Evolutionary conservation across 2,797 vertebrate genomes (phyloP).

Genomic region (Bradypodion pumilum): DNA sequence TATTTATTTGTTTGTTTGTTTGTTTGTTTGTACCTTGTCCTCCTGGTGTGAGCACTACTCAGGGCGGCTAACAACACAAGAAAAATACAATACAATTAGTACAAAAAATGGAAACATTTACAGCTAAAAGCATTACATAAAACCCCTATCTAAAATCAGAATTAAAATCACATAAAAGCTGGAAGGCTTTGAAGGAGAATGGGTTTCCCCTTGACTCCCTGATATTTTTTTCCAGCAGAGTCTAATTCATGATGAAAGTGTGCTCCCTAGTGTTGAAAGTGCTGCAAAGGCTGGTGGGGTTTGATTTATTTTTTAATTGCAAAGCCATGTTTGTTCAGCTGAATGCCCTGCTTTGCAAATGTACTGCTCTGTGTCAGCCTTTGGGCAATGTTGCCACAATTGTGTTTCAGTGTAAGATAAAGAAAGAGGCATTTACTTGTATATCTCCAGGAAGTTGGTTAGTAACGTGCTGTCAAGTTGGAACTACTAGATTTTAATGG

Average conservation of each 20-base stretch:
- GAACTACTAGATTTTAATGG: too few species aligned
- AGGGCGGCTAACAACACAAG: too few species aligned
- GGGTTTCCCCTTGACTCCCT: conserved; percentile 6
- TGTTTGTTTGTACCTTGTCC: too few species aligned
- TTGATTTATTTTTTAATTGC: too few species aligned
- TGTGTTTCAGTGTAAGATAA: neutral
- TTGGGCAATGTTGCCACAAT: neutral
- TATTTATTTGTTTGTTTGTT: too few species aligned
- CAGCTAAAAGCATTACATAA: too few species aligned
- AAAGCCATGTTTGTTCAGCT: neutral
- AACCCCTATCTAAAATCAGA: too few species aligned
- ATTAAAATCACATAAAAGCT: too few species aligned
- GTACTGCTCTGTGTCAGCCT: neutral
- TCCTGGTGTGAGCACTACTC: too few species aligned
- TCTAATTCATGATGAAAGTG: conserved; percentile 88
- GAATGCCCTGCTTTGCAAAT: neutral
- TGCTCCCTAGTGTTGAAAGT: conserved; percentile 90
- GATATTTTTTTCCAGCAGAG: conserved; percentile 44
- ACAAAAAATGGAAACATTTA: too few species aligned
- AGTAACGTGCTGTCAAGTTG: too few species aligned
- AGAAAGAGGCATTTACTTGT: neutral
- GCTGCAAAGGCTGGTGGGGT: conserved; percentile 19
- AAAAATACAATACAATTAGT: too few species aligned
- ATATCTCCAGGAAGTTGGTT: neutral
- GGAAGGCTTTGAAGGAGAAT: conserved; percentile 50